Evolutionary conservation across 2,113 vertebrate species (phyloP), one percentile per base, ranked within the genome.

Genomic region (Oreotrochilus melanogaster): DNA sequence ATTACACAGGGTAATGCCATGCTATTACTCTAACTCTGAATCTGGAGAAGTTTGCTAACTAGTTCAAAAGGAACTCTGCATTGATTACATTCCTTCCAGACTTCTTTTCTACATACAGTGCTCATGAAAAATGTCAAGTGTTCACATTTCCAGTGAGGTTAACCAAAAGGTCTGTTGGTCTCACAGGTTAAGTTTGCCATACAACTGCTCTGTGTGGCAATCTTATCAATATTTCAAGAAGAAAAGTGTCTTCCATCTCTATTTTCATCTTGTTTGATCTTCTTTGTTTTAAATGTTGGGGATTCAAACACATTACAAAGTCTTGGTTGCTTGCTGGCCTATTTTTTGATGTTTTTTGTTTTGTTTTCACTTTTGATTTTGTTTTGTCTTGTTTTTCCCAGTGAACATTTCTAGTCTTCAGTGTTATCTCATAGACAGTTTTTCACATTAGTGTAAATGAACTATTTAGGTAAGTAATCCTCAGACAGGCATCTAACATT

Each of bases 401-500:
- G 2, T 65, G 75, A 37, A 27, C 5, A 43, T 93, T 86, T 91
- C 39, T 51, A 71, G 31, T 19, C 27, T 84, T 75, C 43, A 66
- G 5, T 64, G 53, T 35, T 76, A 21, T 71, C 27, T 72, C 39
- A 28, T 5, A 76, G 48, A 42, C 53, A 60, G 14, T 75, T 81
- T 23, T 33, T 91, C 50, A 76, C 14, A 43, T 51, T 25, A 87
- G 35, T 56, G 30, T 61, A 53, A 88, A 93, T 89, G 5, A 92
- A 91, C 97, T 92, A 96, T 92, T 95, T 75, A 84, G 53, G 61
- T 9, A 87, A 92, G 56, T 72, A 92, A 86, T 84, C 70, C 65
- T 81, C 65, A 73, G 79, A 89, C 82, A 82, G 90, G 33, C 47
- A 86, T 94, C 43, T 78, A 95, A 78, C 93, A 95, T 95, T 96